These are phyloP conservation scores for Bruchidius siliquastri DNA, from an alignment of 2,888 invertebrate species.

Conservation along the genomic window DNA sequence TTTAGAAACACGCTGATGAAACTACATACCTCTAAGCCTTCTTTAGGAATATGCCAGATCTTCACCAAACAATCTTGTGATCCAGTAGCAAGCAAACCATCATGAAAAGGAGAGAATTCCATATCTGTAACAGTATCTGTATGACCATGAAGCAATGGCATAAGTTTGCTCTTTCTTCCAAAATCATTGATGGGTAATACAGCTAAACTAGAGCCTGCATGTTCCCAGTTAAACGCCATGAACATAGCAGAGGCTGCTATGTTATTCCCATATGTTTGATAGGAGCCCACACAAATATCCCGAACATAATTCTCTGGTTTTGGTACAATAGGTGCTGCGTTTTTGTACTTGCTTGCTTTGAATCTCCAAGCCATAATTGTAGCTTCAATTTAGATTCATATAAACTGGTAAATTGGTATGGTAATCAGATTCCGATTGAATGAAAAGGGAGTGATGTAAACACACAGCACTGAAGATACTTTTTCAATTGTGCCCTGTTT, in stretches of 20 bases:
- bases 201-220: slow-evolving; percentile 85
- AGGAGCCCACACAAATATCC: slow-evolving; percentile 87
- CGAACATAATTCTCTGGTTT: slow-evolving; percentile 87
- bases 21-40: slow-evolving; percentile 53
- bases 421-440: background rate
- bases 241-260: slow-evolving; percentile 89
- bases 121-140: slow-evolving; percentile 91
- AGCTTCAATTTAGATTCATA: background rate
- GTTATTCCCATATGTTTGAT: slow-evolving; percentile 93
- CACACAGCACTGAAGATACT: background rate
- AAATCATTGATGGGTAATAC: slow-evolving; percentile 83
- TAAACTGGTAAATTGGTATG: background rate
- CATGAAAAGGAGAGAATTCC: slow-evolving; percentile 94
- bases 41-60: slow-evolving; percentile 84
- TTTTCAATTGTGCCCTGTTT: background rate
- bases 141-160: slow-evolving; percentile 81
- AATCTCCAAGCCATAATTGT: slow-evolving; percentile 83
- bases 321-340: slow-evolving; percentile 92
- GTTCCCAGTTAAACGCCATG: slow-evolving; percentile 94
- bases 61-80: slow-evolving; percentile 86
- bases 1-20: no score
- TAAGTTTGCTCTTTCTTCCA: slow-evolving; percentile 82
- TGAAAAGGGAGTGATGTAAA: background rate
- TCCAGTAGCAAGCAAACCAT: slow-evolving; percentile 85
- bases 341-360: slow-evolving; percentile 97